Conservation (phyloP, 64 coral and sea anemone species). For the Montipora efflorescens region DNA sequence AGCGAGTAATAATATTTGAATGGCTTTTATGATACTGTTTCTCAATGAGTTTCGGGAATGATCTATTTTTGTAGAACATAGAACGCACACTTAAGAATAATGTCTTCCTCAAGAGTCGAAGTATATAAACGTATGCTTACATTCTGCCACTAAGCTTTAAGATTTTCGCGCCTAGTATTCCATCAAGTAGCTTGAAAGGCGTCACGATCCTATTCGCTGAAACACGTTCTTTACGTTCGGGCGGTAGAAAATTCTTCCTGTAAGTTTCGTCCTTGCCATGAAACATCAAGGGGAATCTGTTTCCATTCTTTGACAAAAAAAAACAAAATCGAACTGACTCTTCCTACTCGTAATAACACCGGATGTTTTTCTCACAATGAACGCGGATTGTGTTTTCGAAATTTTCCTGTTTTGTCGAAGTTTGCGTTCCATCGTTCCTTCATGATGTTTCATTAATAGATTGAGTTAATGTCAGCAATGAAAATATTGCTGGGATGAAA, state of each 20-base stretch:
- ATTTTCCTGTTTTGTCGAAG: conserved; percentile 38
- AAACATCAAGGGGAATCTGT: neutral
- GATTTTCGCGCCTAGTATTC: no score
- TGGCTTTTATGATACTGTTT: no score
- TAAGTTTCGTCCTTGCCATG: neutral
- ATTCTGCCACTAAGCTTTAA: no score
- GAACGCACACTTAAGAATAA: no score
- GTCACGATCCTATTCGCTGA: no score
- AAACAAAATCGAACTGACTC: neutral
- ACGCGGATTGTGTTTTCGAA: conserved; percentile 34
- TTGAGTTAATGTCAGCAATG: neutral
- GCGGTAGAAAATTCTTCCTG: neutral
- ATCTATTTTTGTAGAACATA: no score
- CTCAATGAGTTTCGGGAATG: no score
- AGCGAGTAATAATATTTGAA: neutral
- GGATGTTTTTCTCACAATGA: neutral
- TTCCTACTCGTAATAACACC: neutral
- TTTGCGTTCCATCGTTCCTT: neutral
- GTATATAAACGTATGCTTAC: no score
- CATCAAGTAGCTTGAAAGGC: no score
- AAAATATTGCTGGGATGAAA: neutral
- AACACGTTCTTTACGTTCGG: neutral
- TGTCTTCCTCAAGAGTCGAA: no score
- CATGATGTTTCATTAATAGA: neutral
- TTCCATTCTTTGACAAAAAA: neutral